Evolutionary conservation across 2,888 invertebrate genomes (phyloP).

Genomic region (Nomada goodeniana): DNA sequence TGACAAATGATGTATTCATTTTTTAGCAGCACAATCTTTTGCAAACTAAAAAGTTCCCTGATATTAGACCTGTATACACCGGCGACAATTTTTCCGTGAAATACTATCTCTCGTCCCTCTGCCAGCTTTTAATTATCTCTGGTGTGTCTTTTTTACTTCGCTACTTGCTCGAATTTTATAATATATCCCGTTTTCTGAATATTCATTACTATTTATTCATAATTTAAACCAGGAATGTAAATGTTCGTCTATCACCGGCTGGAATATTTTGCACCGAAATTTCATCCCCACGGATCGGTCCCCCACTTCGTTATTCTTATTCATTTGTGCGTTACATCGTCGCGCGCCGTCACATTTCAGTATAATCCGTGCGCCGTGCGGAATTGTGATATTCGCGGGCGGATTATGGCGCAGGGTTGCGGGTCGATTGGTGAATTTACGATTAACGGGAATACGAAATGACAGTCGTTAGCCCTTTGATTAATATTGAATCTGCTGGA

Average conservation of each 20-base stretch:
- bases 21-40: too few species aligned
- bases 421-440: constrained; percentile 39
- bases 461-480: constrained; percentile 57
- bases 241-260: too few species aligned
- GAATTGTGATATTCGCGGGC: constrained; percentile 33
- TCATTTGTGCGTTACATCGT: constrained; percentile 2
- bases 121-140: neutral
- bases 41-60: too few species aligned
- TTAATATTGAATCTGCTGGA: constrained; percentile 56
- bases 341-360: neutral
- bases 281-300: neutral
- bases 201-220: too few species aligned
- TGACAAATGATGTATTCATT: neutral
- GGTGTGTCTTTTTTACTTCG: too few species aligned
- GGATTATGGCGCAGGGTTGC: constrained; percentile 36
- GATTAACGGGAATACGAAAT: constrained; percentile 56
- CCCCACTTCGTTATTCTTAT: constrained; percentile 1
- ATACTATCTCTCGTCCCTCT: neutral
- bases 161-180: too few species aligned
- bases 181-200: too few species aligned
- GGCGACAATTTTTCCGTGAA: neutral
- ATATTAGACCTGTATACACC: too few species aligned
- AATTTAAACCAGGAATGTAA: too few species aligned
- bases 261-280: neutral
- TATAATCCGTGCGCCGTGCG: constrained; percentile 33